Conservation (phyloP, 1,140 invertebrate species). For the Heliconius congener region DNA sequence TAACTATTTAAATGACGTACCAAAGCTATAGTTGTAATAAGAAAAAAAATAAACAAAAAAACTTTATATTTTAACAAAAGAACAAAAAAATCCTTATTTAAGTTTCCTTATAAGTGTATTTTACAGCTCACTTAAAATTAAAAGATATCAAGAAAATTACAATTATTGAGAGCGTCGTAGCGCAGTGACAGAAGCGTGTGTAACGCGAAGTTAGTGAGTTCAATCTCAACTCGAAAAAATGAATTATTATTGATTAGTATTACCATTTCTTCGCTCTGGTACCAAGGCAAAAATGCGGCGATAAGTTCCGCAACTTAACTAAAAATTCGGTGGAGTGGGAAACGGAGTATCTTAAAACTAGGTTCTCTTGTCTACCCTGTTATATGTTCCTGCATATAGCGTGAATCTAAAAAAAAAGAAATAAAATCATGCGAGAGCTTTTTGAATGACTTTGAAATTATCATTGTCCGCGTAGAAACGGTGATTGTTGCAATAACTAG, state of each 20-base stretch:
- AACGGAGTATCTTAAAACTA: too few relatives aligned
- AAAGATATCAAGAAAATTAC: too few relatives aligned
- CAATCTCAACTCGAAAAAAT: too few relatives aligned
- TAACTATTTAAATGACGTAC: background rate
- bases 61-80: background rate
- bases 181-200: too few relatives aligned
- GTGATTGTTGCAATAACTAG: conserved; percentile 61
- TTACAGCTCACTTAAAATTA: background rate
- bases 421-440: conserved; percentile 11
- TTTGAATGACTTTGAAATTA: conserved; percentile 42
- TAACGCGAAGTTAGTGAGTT: background rate
- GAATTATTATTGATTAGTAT: too few relatives aligned
- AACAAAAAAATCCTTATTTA: background rate
- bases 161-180: background rate
- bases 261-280: too few relatives aligned
- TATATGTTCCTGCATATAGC: too few relatives aligned
- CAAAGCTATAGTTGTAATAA: background rate
- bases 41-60: background rate
- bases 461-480: conserved; percentile 48
- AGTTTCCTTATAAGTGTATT: background rate
- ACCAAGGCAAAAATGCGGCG: too few relatives aligned
- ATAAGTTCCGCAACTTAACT: too few relatives aligned
- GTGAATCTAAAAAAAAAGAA: background rate
- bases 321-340: too few relatives aligned
- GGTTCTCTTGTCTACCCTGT: too few relatives aligned